Evolutionary conservation across 2,797 vertebrate genomes (phyloP).

Genomic region (Corythornis leucogaster): DNA sequence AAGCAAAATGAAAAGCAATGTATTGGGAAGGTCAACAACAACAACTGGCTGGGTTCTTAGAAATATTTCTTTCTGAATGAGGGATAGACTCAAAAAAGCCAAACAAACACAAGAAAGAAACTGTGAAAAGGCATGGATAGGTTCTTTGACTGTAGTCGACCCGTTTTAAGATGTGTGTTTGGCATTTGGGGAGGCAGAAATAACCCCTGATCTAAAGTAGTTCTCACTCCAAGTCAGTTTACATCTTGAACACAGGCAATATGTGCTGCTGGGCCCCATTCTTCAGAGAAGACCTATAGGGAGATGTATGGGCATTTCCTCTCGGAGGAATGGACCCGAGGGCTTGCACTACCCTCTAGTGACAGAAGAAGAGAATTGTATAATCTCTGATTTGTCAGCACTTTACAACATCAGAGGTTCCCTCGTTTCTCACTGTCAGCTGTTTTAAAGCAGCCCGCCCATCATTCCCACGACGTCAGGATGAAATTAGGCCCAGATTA

Average conservation of each 20-base stretch:
- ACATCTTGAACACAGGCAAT: not conserved
- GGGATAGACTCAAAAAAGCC: not conserved
- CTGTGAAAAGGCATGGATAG: not conserved
- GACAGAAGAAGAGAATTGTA: slow-evolving; percentile 34
- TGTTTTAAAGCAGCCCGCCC: not conserved
- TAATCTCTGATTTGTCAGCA: not conserved
- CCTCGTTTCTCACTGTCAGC: not conserved
- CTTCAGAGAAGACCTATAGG: not conserved
- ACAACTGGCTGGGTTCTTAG: not conserved
- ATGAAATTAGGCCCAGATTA: not conserved
- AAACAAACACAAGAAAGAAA: not conserved
- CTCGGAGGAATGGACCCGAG: not conserved
- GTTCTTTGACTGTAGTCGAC: not conserved
- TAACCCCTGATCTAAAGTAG: not conserved
- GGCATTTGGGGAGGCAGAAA: not conserved
- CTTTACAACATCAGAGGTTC: not conserved
- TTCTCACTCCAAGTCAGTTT: not conserved
- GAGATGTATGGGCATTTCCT: not conserved
- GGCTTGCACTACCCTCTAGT: slow-evolving; percentile 67
- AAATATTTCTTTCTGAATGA: slow-evolving; percentile 8
- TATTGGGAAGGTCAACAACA: not conserved
- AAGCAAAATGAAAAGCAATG: not conserved
- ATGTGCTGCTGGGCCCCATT: not conserved
- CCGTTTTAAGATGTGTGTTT: not conserved
- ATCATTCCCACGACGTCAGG: not conserved